Percentiles rank a stretch among this genome's conserved stretches.
Evolutionary conservation across 2,113 vertebrate genomes (phyloP).

Genomic region (Oreotragus oreotragus): DNA sequence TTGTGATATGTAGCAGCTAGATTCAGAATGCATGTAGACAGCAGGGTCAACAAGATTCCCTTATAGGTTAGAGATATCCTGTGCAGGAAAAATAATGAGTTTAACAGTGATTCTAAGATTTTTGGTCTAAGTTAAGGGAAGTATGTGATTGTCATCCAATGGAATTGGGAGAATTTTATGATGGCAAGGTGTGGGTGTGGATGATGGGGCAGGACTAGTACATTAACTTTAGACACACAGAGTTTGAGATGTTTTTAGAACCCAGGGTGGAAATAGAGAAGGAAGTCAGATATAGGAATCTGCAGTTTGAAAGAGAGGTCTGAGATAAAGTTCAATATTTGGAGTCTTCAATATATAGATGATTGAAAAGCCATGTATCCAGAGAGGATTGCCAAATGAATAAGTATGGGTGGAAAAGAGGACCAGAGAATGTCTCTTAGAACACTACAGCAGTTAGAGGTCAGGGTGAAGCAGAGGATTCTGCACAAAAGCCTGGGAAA

Average conservation of each 20-base stretch:
- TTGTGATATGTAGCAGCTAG: background rate
- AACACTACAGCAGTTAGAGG: background rate
- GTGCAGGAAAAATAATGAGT: background rate
- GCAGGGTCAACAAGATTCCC: too few species aligned
- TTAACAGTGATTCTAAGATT: background rate
- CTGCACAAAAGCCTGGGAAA: background rate
- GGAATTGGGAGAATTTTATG: background rate
- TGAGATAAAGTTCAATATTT: background rate
- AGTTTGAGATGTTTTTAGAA: background rate
- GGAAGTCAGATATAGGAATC: background rate
- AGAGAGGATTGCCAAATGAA: background rate
- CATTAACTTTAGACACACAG: background rate
- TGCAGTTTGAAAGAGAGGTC: background rate
- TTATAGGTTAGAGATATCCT: accelerated
- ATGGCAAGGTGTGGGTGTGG: background rate
- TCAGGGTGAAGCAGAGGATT: too few species aligned
- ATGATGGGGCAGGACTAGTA: accelerated
- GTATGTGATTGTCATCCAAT: background rate
- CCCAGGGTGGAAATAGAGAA: background rate
- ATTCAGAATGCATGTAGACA: background rate
- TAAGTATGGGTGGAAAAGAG: background rate
- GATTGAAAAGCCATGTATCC: background rate
- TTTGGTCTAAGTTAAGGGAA: background rate
- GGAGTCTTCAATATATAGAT: background rate
- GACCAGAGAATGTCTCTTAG: background rate